Conservation (phyloP, 1,140 invertebrate species). For the Bombyx mandarina region DNA sequence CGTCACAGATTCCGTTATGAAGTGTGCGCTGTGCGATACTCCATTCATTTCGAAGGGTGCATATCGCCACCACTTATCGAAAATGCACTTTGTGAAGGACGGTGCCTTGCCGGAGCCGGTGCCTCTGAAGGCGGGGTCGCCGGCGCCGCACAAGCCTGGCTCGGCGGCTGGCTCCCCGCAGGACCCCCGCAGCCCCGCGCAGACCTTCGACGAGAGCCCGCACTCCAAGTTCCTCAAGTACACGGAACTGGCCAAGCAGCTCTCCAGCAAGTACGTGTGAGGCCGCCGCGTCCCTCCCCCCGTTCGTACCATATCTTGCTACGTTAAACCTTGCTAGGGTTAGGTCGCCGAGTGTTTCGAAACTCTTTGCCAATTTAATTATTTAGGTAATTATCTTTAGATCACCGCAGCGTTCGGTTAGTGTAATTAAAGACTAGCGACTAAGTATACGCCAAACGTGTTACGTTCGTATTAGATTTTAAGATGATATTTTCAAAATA, state of each 20-base stretch:
- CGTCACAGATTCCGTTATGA: slow-evolving; percentile 90
- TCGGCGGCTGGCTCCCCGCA: slow-evolving; percentile 71
- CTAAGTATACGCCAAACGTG: slow-evolving; percentile 71
- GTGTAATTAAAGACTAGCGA: slow-evolving; percentile 67
- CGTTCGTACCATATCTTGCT: slow-evolving; percentile 72
- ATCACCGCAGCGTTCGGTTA: slow-evolving; percentile 66
- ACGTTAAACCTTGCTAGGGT: slow-evolving; percentile 60
- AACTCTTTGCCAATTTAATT: slow-evolving; percentile 71
- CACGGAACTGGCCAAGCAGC: slow-evolving; percentile 95
- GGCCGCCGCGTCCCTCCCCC: slow-evolving; percentile 45
- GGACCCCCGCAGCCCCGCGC: slow-evolving; percentile 69
- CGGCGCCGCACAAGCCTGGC: slow-evolving; percentile 58
- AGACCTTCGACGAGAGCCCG: slow-evolving; percentile 89
- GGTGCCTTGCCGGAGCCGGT: slow-evolving; percentile 83
- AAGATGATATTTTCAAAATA: slow-evolving; percentile 69
- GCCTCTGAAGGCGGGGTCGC: slow-evolving; percentile 70
- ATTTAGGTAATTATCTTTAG: slow-evolving; percentile 67
- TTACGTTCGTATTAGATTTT: slow-evolving; percentile 63
- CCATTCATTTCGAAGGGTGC: slow-evolving; percentile 97
- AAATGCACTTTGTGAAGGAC: slow-evolving; percentile 97
- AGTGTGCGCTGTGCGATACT: slow-evolving; percentile 96
- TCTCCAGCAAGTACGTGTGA: slow-evolving; percentile 94
- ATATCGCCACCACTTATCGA: slow-evolving; percentile 95
- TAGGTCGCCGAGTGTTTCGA: slow-evolving; percentile 67
- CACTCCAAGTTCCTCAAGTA: slow-evolving; percentile 98